These are phyloP conservation scores for Achlya flavicornis DNA, from an alignment of 2,888 invertebrate genomes.

Conservation along the genomic window DNA sequence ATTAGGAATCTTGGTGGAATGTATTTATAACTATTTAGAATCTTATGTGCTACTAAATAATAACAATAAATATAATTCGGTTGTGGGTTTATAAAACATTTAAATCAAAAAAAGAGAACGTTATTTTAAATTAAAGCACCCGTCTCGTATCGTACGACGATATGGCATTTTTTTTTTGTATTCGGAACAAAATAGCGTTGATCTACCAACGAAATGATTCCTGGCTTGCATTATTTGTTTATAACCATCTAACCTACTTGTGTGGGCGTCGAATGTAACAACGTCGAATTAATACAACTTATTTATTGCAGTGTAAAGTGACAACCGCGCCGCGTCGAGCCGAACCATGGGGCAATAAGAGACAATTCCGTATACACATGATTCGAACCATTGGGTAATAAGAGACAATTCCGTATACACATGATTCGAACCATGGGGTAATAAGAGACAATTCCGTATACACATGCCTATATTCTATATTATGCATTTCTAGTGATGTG, in stretches of 20 bases:
- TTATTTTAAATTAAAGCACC: not conserved
- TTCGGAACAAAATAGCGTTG: not conserved
- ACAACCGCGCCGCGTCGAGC: slow-evolving; percentile 32
- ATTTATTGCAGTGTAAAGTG: slow-evolving; percentile 67
- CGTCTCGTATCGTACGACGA: not conserved
- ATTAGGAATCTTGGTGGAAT: not conserved
- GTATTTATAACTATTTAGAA: too few species aligned
- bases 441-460: slow-evolving; percentile 31
- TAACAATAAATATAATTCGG: too few species aligned
- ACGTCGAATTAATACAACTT: slow-evolving; percentile 30
- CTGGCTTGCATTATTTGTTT: not conserved
- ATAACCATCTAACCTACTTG: not conserved
- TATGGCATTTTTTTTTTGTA: not conserved
- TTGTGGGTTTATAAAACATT: too few species aligned
- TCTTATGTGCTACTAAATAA: not conserved
- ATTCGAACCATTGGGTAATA: slow-evolving; percentile 22
- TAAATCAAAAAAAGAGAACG: too few species aligned
- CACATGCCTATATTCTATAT: slow-evolving; percentile 44
- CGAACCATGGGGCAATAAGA: slow-evolving; percentile 22
- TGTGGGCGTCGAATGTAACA: not conserved
- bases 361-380: slow-evolving; percentile 33
- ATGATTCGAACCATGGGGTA: slow-evolving; percentile 21
- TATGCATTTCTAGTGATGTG: slow-evolving; percentile 66
- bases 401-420: too few species aligned
- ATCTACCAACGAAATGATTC: too few species aligned